Conservation (phyloP, 2,113 vertebrate genomes). For the Ictidomys tridecemlineatus region DNA sequence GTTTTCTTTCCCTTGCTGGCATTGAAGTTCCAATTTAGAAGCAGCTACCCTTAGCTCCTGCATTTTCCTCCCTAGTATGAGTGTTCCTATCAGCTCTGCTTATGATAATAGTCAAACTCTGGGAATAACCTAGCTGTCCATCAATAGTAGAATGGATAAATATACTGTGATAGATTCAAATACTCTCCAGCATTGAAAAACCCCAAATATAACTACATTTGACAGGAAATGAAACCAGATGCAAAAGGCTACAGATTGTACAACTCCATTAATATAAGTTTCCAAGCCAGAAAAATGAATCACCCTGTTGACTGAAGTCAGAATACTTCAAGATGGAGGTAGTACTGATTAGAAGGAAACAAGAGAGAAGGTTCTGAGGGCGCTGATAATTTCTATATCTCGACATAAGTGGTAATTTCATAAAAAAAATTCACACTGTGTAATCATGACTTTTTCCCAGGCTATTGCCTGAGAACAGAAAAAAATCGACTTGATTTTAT, state of each 20-base stretch:
- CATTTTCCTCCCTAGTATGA: not conserved
- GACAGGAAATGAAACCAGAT: not conserved
- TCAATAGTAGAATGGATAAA: not conserved
- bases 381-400: not conserved
- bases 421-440: not conserved
- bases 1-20: not conserved
- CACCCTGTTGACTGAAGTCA: not conserved
- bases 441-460: not conserved
- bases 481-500: not conserved
- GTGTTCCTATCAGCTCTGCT: not conserved
- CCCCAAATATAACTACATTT: not conserved
- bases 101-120: not conserved
- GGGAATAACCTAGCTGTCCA: not conserved
- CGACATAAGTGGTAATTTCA: not conserved
- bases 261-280: not conserved
- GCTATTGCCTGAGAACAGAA: not conserved
- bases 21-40: not conserved
- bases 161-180: not conserved
- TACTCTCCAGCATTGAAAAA: not conserved
- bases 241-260: not conserved
- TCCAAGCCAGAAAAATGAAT: not conserved
- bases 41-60: not conserved
- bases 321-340: not conserved
- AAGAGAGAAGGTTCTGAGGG: not conserved
- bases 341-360: not conserved